A percentile compares a stretch with the other conserved stretches of the same genome.
Conservation (phyloP, 2,113 vertebrate species). For the Actinemys pallida region DNA sequence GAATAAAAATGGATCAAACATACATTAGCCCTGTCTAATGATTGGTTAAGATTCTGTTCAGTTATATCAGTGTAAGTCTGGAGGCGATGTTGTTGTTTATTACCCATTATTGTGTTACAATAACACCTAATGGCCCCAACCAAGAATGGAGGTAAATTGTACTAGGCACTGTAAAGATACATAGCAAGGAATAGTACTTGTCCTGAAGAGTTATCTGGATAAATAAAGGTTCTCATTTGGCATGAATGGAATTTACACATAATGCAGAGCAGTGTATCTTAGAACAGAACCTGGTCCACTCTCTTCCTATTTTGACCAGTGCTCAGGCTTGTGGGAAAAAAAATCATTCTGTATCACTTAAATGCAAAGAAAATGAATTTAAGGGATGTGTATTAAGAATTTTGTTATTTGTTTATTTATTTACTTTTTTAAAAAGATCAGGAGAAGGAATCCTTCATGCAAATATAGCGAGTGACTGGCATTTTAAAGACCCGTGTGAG, state of each 20-base stretch:
- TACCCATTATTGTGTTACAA: constrained; percentile 1
- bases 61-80: neutral
- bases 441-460: neutral
- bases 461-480: neutral
- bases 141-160: neutral
- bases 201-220: neutral
- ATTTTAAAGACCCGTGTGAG: neutral
- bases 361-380: neutral
- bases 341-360: neutral
- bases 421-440: neutral
- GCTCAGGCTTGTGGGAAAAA: neutral
- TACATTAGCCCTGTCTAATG: neutral
- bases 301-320: neutral
- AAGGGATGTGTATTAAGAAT: neutral
- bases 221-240: neutral
- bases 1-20: neutral
- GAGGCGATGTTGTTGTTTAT: neutral
- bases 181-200: neutral
- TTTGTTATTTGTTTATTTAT: neutral
- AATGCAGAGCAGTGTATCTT: neutral
- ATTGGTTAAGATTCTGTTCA: neutral
- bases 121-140: neutral
- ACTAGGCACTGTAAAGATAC: neutral
- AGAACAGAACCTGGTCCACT: neutral
- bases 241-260: neutral